Evolutionary conservation across 2,888 invertebrate species (phyloP).

Genomic region (Neelides folsomi): DNA sequence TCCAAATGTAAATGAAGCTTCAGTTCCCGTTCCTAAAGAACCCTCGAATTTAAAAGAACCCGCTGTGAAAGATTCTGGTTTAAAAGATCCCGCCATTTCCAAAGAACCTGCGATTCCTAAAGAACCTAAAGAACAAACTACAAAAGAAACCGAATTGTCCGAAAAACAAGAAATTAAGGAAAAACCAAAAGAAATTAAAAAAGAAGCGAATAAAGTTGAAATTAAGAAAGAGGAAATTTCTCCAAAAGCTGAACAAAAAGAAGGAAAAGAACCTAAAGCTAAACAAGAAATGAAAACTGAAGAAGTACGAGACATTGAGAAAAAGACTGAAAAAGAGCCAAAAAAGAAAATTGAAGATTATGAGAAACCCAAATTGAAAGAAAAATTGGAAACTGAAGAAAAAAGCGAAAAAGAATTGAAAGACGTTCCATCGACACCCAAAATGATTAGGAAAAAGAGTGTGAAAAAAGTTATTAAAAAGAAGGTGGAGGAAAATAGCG

Average conservation of each 20-base stretch:
- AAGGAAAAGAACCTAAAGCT: not conserved
- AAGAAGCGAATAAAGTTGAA: constrained; percentile 16
- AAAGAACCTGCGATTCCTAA: too few species aligned
- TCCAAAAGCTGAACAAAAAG: not conserved
- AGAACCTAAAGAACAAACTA: too few species aligned
- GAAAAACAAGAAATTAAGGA: not conserved
- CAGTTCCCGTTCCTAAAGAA: not conserved
- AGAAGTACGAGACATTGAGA: not conserved
- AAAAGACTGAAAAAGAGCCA: constrained; percentile 23
- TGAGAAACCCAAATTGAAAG: constrained; percentile 10
- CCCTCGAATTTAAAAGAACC: not conserved
- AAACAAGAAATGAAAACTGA: not conserved
- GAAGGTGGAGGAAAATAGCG: not conserved
- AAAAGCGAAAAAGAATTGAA: not conserved
- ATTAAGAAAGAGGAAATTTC: constrained; percentile 36
- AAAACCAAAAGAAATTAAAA: not conserved
- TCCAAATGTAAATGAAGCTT: too few species aligned
- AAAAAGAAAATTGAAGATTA: constrained; percentile 44
- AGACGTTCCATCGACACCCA: not conserved
- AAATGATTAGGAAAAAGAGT: constrained; percentile 3
- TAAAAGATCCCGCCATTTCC: not conserved
- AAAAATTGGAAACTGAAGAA: not conserved
- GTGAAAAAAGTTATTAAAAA: constrained; percentile 7
- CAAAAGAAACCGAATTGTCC: not conserved
- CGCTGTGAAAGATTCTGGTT: too few species aligned